Percentiles rank a stretch among this genome's conserved stretches.
These are phyloP conservation scores for Drosophila ambigua DNA, from an alignment of 1,140 invertebrate genomes.

Conservation along the genomic window DNA sequence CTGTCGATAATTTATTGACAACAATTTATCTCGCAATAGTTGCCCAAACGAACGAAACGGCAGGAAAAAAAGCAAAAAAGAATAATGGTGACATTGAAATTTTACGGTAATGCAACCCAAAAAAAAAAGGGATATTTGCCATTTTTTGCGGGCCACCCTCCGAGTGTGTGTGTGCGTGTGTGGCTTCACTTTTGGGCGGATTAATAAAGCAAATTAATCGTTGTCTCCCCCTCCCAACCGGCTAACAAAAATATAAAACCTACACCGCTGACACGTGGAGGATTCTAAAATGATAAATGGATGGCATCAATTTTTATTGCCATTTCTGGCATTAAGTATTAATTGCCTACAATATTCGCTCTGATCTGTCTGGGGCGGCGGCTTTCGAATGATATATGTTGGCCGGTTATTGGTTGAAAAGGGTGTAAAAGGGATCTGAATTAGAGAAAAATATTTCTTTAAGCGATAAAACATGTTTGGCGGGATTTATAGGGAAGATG, in stretches of 20 bases:
- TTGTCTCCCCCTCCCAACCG: constrained; percentile 24
- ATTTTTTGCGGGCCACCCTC: constrained; percentile 31
- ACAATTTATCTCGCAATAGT: constrained; percentile 77
- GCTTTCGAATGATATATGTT: constrained; percentile 17
- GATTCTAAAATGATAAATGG: constrained; percentile 66
- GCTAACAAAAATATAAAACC: constrained; percentile 19
- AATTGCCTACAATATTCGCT: constrained; percentile 50
- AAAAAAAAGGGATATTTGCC: constrained; percentile 40
- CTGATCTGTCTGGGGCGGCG: neutral
- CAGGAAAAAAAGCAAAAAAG: constrained; percentile 32
- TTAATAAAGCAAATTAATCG: constrained; percentile 78
- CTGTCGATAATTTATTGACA: constrained; percentile 78
- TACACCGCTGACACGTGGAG: constrained; percentile 66
- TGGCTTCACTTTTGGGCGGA: constrained; percentile 25
- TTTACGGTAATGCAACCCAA: constrained; percentile 59
- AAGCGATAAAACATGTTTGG: too few species aligned
- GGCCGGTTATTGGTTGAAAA: constrained; percentile 14
- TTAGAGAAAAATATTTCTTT: too few species aligned
- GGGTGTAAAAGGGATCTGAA: constrained; percentile 7
- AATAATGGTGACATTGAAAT: constrained; percentile 74
- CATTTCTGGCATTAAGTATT: constrained; percentile 65
- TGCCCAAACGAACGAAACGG: constrained; percentile 37
- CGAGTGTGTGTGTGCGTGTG: constrained; percentile 14
- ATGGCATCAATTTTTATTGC: constrained; percentile 66
- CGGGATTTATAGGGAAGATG: too few species aligned